Conservation (phyloP, 2,113 vertebrate species). For the Pterocles burchelli region DNA sequence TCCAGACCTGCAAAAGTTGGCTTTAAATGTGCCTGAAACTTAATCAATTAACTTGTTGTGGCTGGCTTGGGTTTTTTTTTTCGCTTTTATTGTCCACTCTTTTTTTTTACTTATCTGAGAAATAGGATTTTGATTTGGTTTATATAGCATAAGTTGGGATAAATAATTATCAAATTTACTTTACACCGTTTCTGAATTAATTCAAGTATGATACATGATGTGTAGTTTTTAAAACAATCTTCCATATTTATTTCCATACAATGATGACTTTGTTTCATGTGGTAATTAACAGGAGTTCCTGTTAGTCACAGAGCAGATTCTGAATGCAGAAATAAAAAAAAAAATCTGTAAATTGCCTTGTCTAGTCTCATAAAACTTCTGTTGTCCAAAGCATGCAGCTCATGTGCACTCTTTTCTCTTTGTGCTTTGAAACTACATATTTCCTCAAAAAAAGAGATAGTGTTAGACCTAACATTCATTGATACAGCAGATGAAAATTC, state of each 20-base stretch:
- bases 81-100: not conserved
- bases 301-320: not conserved
- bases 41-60: not conserved
- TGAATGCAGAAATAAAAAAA: not conserved
- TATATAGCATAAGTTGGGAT: not conserved
- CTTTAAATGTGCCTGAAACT: not conserved
- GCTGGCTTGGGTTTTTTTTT: not conserved
- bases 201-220: not conserved
- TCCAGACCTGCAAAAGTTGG: not conserved
- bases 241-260: not conserved
- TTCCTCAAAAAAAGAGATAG: not conserved
- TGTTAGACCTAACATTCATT: not conserved
- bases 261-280: not conserved
- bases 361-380: constrained; percentile 46
- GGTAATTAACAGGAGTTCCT: not conserved
- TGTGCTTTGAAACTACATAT: not conserved
- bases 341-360: constrained; percentile 30
- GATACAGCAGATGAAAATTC: not conserved
- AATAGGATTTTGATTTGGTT: not conserved
- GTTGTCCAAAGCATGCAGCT: not conserved
- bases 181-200: not conserved
- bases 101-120: not conserved
- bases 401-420: not conserved
- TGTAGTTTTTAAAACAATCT: not conserved
- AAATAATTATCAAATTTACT: not conserved